Evolutionary conservation across 2,113 vertebrate species (phyloP).

Genomic region (Salminus brasiliensis): DNA sequence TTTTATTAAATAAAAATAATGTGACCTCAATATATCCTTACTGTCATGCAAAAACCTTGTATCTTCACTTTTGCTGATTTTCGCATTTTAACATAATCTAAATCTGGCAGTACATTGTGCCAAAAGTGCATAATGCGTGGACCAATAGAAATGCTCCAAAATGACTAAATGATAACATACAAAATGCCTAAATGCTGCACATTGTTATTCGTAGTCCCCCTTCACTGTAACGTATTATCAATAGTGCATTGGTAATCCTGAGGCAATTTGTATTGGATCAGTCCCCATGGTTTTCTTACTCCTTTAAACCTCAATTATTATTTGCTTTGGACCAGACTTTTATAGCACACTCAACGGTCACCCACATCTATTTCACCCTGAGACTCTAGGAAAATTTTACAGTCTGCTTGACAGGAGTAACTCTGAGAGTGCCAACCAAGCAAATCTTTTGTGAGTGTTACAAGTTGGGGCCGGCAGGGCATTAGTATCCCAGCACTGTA

Average conservation of each 20-base stretch:
- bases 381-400: constrained; percentile 37
- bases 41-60: too few species aligned
- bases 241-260: constrained; percentile 10
- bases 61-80: too few species aligned
- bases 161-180: too few species aligned
- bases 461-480: constrained; percentile 41
- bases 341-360: constrained; percentile 48
- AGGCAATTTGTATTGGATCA: constrained; percentile 31
- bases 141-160: too few species aligned
- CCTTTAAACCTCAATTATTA: constrained; percentile 33
- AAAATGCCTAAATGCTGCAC: neutral
- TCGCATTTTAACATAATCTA: too few species aligned
- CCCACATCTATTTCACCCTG: constrained; percentile 31
- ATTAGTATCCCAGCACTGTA: constrained; percentile 20
- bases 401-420: constrained; percentile 38
- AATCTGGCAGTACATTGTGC: too few species aligned
- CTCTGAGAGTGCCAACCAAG: constrained; percentile 45
- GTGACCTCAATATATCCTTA: too few species aligned
- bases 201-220: neutral
- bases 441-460: constrained; percentile 36
- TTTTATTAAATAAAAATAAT: too few species aligned
- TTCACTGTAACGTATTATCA: neutral
- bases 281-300: constrained; percentile 17
- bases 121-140: too few species aligned
- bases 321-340: constrained; percentile 37